phyloP scores from a whole-genome alignment of 2,113 vertebrate species.

The Leiothrix lutea region DNA sequence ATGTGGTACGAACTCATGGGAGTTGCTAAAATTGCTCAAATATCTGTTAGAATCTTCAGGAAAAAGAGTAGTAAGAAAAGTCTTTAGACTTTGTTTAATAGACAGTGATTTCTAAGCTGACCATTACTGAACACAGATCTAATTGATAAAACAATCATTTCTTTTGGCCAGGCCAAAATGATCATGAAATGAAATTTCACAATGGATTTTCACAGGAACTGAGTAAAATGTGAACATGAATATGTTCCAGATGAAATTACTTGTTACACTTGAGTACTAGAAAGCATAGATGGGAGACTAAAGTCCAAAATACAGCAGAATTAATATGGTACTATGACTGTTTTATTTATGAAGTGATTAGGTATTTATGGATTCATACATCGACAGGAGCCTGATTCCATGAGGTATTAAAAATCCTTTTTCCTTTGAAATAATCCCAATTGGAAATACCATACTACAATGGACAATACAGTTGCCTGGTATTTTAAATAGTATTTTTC shows the following conservation, averaged over 20 bases:
- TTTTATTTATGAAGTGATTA: neutral
- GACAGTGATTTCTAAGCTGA: neutral
- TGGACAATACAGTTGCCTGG: neutral
- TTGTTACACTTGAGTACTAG: neutral
- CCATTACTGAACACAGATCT: neutral
- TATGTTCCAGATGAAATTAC: neutral
- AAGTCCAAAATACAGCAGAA: neutral
- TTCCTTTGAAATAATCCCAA: neutral
- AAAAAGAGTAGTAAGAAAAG: neutral
- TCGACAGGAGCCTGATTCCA: neutral
- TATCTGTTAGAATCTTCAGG: neutral
- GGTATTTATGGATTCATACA: neutral
- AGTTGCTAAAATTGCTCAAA: neutral
- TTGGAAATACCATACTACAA: neutral
- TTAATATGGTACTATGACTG: neutral
- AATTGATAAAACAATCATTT: neutral
- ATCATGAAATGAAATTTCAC: neutral
- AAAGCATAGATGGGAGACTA: neutral
- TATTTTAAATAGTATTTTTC: neutral
- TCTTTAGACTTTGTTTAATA: neutral
- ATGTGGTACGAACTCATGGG: neutral
- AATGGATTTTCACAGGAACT: neutral
- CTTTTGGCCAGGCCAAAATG: neutral
- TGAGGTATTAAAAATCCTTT: neutral
- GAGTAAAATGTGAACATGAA: neutral